Evolutionary conservation across 1,140 invertebrate species (phyloP), one percentile per base, ranked within the genome.

Genomic region (Nephila pilipes): DNA sequence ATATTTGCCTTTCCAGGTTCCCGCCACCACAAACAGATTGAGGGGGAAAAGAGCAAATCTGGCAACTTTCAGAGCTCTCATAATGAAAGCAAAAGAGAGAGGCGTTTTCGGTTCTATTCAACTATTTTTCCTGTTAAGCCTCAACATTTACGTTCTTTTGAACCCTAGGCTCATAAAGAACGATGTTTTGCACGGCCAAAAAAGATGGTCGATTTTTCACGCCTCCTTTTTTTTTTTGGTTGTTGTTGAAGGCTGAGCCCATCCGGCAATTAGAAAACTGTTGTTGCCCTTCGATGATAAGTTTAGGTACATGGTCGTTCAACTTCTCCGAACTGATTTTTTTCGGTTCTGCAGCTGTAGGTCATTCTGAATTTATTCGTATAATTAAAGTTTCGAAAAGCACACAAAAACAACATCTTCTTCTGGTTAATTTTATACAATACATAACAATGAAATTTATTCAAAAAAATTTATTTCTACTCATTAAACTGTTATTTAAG

Each of bases 181-280:
- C 65, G 10, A 32, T 29, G 65, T 75, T 75, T 75, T 75, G 25
- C 25, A 32, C 16, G 65, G 25, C 29, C 12, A 32, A 16, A 32
- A 25, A 75, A 22, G 57, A 75, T 36, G 65, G 65, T 75, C 65
- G 29, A 75, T 75, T 75, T 75, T 75, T 75, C 65, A 75, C 65
- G 65, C 65, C 65, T 75, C 29, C 4, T 75, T 32, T 36, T 32
- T 75, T 69, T 69, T 36, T 32, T 4, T 58, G 16, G 4, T 0
- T 16, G 3, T 4, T 8, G n/a, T 16, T 75, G 10, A 32, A 18
- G 16, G 65, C 65, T 75, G 32, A 32, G 65, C 65, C 65, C 65
- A 36, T 36, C 65, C 29, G 25, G 65, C 65, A 75, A 75, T 75
- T 75, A 75, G 65, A 32, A 75, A 75, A 75, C 65, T 36, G 25